These are phyloP conservation scores for Eupristina koningsbergeri DNA, from an alignment of 1,140 invertebrate genomes.

Conservation along the genomic window DNA sequence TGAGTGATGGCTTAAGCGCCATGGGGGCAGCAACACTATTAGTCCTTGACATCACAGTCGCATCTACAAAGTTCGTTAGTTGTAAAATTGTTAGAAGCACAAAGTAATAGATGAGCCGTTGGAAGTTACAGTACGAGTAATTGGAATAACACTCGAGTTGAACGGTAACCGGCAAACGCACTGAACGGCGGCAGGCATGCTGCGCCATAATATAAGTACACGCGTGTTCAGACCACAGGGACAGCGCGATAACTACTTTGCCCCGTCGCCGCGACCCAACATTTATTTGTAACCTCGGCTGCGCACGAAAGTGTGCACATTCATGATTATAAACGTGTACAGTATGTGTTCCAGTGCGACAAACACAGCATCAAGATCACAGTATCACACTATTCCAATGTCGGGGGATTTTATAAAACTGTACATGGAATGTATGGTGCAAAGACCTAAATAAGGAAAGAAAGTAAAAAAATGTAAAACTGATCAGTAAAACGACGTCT, in stretches of 20 bases:
- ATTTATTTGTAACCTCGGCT: constrained; percentile 40
- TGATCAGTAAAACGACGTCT: not conserved
- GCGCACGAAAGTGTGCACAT: not conserved
- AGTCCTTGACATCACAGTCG: not conserved
- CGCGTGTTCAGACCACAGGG: constrained; percentile 25
- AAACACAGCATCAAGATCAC: not conserved
- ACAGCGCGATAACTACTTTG: constrained; percentile 36
- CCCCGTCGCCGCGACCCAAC: constrained; percentile 9
- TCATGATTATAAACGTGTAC: not conserved
- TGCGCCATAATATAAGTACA: constrained; percentile 72
- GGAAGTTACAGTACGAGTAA: not conserved
- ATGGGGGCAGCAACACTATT: not conserved
- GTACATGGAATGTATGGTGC: not conserved
- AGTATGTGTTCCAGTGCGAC: not conserved
- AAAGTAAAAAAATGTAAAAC: too few relatives aligned
- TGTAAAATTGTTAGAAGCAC: not conserved
- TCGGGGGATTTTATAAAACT: not conserved
- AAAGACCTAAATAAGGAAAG: not conserved
- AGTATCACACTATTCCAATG: not conserved
- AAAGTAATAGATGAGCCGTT: not conserved
- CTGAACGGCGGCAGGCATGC: constrained; percentile 34
- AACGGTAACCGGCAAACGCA: constrained; percentile 9
- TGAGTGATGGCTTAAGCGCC: not conserved
- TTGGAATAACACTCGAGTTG: not conserved
- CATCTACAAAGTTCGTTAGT: not conserved